Evolutionary conservation across 2,113 vertebrate genomes (phyloP), one percentile per base, ranked within the genome.

Genomic region (Syngnathus scovelli): DNA sequence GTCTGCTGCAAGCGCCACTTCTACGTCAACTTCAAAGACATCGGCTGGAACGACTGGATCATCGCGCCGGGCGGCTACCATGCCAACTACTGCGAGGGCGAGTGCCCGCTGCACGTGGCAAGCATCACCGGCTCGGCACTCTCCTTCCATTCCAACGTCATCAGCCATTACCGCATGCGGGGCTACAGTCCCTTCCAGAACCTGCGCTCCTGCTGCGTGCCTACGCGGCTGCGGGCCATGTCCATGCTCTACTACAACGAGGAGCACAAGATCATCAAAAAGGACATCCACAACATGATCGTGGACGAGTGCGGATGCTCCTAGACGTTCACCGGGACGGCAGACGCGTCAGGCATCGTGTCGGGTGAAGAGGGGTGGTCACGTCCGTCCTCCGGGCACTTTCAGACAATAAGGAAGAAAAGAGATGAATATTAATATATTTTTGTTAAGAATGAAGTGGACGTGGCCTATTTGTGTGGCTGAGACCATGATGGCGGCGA

Each of bases 31-130:
- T 99, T 99, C 90, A 98, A 96, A 79, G 96, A 98, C 90, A 98
- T 99, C 60, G 95, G 95, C 72, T 99, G 97, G 97, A 96, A 92
- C 61, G 96, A 99, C 91, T 99, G 97, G 97, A 99, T 99, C 88
- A 98, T 99, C 43, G 97, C 97, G 1, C 97, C 97, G 2, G 82
- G 92, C 0, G 96, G 96, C 49, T 99, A 99, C 77, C 95, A 97
- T 0, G 97, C 95, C 87, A 99, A 99, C 90, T 99, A 98, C 90
- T 99, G 97, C 0, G 96, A 98, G 90, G 97, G 97, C 0, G 96
- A 98, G 75, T 99, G 97, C 74, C 95, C 96, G 4, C 94, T 93
- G 70, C 95, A 98, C 15, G 94, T 95, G 87, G 94, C 94, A 3
- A 95, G 96, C 85, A 94, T 96, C 2, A 93, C 93, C 1, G 94